Percentiles rank a stretch among this genome's conserved stretches.
Conservation (phyloP, 2,113 vertebrate genomes). For the Callipepla californica region DNA sequence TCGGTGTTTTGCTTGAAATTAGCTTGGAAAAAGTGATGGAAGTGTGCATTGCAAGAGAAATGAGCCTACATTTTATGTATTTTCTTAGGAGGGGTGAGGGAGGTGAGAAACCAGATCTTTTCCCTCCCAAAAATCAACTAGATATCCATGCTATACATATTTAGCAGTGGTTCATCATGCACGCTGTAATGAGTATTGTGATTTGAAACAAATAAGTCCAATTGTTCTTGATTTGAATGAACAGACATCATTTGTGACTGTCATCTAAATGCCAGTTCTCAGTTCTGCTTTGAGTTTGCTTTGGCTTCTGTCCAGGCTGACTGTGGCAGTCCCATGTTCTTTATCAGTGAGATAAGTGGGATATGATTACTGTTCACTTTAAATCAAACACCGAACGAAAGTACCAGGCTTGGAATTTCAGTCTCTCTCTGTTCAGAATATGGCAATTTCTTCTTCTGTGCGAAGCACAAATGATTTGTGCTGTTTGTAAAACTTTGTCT, state of each 20-base stretch:
- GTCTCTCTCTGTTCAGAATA: background rate
- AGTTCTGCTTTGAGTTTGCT: constrained; percentile 22
- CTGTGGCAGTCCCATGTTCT: background rate
- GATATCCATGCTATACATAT: background rate
- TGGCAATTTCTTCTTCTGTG: background rate
- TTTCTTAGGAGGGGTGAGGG: background rate
- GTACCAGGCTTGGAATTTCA: background rate
- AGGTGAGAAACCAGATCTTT: background rate
- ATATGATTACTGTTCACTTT: constrained; percentile 4
- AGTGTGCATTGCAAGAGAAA: background rate
- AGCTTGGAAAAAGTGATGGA: background rate
- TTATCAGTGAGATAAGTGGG: constrained; percentile 30
- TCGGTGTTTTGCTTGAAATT: background rate
- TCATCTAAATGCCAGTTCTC: background rate
- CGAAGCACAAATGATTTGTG: background rate
- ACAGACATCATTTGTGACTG: background rate
- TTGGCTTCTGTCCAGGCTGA: constrained; percentile 40
- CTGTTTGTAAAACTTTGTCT: background rate
- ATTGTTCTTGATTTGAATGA: background rate
- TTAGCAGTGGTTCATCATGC: background rate
- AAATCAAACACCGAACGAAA: constrained; percentile 10
- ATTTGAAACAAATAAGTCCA: constrained; percentile 42
- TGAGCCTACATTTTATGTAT: rapidly evolving
- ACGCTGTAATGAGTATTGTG: constrained; percentile 7
- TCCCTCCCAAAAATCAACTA: background rate